Base-by-base conservation (phyloP, 2,888 invertebrate genomes). In the Macrostomum cliftonense region DNA sequence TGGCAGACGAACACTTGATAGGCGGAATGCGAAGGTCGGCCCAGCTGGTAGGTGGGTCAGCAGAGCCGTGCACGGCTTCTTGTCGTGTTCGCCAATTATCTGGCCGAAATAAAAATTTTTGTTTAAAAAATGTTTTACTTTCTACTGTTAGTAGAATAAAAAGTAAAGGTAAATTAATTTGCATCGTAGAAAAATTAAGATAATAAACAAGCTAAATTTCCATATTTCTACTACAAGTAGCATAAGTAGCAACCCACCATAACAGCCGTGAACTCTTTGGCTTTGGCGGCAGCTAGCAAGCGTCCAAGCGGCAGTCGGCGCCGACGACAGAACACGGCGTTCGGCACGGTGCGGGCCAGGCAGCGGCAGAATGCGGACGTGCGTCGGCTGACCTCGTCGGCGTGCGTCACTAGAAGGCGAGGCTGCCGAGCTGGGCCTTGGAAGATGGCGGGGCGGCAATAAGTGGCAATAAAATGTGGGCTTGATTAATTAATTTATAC, bases 41-140 rank as follows among this genome's bases (percentile, higher is more conserved):
- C 97, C 97, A 57, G 85, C 79, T 0, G 97, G 97, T 53, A 99
- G 74, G 72, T 97, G 95, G 53, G 88, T 80, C 2, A 97, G 74
- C 16, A 95, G 74, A 65, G 97, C 75, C 2, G 88, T 93, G 72
- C 91, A 79, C 0, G 93, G 93, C 63, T 82, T 79, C 59, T 83
- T 82, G 58, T 80, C 78, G 71, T 95, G 83, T 70, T 97, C 95
- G 70, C 95, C 95, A 2, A 97, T 28, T 28, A 28, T 28, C 28
- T 28, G 28, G 74, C n/a, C n/a, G n/a, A n/a, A n/a, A n/a, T n/a
- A n/a, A n/a, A n/a, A n/a, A n/a, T n/a, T n/a, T n/a, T n/a, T n/a
- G 28, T 7, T 28, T 7, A 28, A 28, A 28, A 28, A 28, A 28
- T 28, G 28, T 9, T 7, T 7, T 28, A 7, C 28, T 4, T 9